These are phyloP conservation scores for Poeciliopsis prolifica DNA, from an alignment of 2,113 vertebrate genomes.

Conservation along the genomic window DNA sequence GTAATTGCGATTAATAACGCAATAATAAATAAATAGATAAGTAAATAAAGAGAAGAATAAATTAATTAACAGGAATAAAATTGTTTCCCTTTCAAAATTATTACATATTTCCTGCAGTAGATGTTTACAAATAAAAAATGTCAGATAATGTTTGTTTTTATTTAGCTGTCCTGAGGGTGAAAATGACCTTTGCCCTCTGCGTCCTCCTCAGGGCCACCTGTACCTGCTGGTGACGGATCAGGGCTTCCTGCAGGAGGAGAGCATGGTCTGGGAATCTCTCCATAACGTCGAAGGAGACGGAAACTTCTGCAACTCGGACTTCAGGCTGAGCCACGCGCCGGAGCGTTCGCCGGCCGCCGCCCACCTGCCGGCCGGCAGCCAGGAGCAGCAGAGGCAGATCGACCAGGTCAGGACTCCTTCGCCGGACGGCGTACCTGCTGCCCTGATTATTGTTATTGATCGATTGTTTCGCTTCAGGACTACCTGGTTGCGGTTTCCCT, in stretches of 20 bases:
- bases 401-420: conserved; percentile 77
- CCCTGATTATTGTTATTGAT: not conserved
- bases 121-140: no score
- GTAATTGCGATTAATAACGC: no score
- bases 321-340: conserved; percentile 83
- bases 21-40: no score
- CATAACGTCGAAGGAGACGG: conserved; percentile 93
- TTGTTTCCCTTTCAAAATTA: no score
- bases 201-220: conserved; percentile 84
- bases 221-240: conserved; percentile 95
- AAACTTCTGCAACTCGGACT: conserved; percentile 90
- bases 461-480: conserved; percentile 77
- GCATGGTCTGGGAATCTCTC: conserved; percentile 91
- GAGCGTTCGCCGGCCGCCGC: conserved; percentile 56
- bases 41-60: no score
- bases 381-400: conserved; percentile 86
- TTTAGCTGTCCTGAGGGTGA: no score
- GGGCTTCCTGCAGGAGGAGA: conserved; percentile 90
- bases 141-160: no score
- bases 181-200: no score
- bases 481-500: conserved; percentile 91
- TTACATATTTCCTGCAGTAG: no score
- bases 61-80: no score
- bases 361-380: conserved; percentile 37
- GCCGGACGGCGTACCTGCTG: fast-evolving